phyloP scores from a whole-genome alignment of 2,888 invertebrate genomes.

The Digitonthophagus gazella region DNA sequence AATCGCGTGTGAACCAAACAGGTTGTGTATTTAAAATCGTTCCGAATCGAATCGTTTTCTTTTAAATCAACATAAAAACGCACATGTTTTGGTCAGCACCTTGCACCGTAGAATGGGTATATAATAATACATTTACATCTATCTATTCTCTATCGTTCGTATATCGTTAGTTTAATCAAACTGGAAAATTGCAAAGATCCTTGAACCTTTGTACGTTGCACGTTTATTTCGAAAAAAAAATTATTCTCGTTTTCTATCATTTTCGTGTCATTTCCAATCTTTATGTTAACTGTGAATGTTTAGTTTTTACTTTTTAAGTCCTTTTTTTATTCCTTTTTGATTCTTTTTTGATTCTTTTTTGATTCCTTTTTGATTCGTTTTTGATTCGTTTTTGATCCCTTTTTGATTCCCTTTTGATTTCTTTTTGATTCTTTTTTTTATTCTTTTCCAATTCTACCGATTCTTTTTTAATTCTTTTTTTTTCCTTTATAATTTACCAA shows the following conservation, averaged over 20 bases:
- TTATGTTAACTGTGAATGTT: not conserved
- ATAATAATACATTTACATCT: not conserved
- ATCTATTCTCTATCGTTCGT: not conserved
- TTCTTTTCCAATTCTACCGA: constrained; percentile 11
- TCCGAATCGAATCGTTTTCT: too few relatives aligned
- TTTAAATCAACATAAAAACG: not conserved
- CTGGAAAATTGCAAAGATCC: not conserved
- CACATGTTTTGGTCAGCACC: not conserved
- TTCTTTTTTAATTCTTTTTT: not conserved
- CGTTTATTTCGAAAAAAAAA: not conserved
- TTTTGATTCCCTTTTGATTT: too few relatives aligned
- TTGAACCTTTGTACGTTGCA: not conserved
- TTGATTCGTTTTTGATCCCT: too few relatives aligned
- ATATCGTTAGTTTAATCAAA: not conserved
- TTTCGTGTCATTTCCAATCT: constrained; percentile 10
- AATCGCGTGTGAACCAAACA: not conserved
- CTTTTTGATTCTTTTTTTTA: too few relatives aligned
- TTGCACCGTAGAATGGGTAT: not conserved
- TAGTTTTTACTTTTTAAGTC: too few relatives aligned
- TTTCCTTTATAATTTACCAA: not conserved
- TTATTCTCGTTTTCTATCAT: constrained; percentile 17
- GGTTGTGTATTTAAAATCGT: not conserved
- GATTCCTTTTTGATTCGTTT: too few relatives aligned
- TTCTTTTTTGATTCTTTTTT: too few relatives aligned
- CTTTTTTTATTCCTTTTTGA: too few relatives aligned